phyloP scores from a whole-genome alignment of 2,888 invertebrate species.

The Hirtodrosophila duncani region DNA sequence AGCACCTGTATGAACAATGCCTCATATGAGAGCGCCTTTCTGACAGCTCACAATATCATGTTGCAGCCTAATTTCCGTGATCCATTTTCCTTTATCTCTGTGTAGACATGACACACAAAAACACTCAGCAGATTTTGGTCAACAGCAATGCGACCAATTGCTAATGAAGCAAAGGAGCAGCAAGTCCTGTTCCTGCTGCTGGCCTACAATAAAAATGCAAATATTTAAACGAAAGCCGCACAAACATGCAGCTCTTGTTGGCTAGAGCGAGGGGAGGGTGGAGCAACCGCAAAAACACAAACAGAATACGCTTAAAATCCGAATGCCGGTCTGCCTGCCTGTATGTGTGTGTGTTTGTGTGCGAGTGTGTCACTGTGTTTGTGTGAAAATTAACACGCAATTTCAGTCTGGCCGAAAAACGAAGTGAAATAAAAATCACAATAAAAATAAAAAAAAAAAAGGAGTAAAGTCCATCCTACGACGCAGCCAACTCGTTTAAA shows the following conservation, averaged over 20 bases:
- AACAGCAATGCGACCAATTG: conserved; percentile 31
- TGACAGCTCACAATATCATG: no score
- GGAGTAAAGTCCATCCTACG: conserved; percentile 41
- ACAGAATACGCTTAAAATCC: conserved; percentile 46
- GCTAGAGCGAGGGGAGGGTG: background rate
- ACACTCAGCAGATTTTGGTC: conserved; percentile 4
- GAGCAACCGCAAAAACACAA: conserved; percentile 54
- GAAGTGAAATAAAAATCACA: conserved; percentile 35
- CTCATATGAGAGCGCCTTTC: no score
- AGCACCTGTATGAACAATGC: no score
- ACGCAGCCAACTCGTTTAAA: conserved; percentile 43
- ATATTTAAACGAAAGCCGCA: conserved; percentile 56
- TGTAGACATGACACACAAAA: background rate
- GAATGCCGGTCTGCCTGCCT: conserved; percentile 4
- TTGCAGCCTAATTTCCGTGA: no score
- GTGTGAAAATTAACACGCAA: conserved; percentile 73
- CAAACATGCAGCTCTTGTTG: conserved; percentile 37
- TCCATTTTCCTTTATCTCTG: no score
- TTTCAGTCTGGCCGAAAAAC: conserved; percentile 50
- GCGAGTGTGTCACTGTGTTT: conserved; percentile 27
- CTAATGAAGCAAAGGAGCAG: conserved; percentile 52
- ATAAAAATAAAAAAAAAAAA: conserved; percentile 32
- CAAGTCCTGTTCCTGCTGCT: conserved; percentile 22
- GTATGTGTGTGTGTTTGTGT: background rate
- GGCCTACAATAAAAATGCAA: conserved; percentile 61